Percentiles rank a stretch among this genome's conserved stretches.
These are phyloP conservation scores for Pantherophis alleghaniensis DNA, from an alignment of 2,797 vertebrate genomes.

Conservation along the genomic window DNA sequence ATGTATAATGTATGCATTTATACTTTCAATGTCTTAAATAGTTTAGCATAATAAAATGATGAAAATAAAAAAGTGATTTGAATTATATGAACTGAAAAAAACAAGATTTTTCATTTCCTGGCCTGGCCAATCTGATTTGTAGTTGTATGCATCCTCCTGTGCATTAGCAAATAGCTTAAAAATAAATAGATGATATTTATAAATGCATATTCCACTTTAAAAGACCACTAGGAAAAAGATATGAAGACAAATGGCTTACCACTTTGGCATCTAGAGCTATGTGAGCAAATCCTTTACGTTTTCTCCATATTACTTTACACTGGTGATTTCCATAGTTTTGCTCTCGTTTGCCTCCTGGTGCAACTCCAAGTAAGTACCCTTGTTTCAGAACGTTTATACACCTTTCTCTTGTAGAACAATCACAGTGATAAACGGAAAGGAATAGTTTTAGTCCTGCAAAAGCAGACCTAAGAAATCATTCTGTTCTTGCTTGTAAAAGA, in stretches of 20 bases:
- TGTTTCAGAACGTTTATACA: conserved; percentile 9
- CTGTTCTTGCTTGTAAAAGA: background rate
- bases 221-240: no score
- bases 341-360: conserved; percentile 9
- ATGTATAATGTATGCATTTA: no score
- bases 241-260: background rate
- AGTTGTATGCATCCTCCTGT: no score
- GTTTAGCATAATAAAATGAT: background rate
- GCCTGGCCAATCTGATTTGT: no score
- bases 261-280: conserved; percentile 19
- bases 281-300: conserved; percentile 6
- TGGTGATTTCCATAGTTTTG: background rate
- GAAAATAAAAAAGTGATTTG: background rate
- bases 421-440: rapidly evolving
- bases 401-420: background rate
- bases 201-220: no score
- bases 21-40: background rate
- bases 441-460: background rate
- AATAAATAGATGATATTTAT: no score
- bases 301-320: background rate
- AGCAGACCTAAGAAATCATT: background rate
- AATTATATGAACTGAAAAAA: no score
- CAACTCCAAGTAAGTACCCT: background rate
- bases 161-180: no score
- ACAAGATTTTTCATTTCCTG: no score